Base-by-base conservation (phyloP, 2,888 invertebrate species). In the Euplagia quadripunctaria region DNA sequence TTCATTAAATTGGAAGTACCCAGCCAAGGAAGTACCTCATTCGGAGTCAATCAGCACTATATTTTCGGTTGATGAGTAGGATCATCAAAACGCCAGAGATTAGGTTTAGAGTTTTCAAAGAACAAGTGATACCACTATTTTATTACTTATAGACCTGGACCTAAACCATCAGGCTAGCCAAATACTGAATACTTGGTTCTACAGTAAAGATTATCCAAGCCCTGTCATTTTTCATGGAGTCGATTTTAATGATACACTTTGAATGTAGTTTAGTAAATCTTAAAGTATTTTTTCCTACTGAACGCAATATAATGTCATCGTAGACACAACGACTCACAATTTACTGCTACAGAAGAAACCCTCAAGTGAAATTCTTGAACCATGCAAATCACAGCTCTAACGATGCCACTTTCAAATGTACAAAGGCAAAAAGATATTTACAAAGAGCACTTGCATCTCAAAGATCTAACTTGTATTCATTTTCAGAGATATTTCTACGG, bases 351-450 rank as follows among this genome's bases (percentile, higher is more conserved):
- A 63, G 12, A 20, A 31, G 4, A 6, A 9, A 41, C 46, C 52
- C 52, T 20, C 52, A 43, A 43, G 49, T 6, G 20, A 55, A 69
- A 58, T n/a, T 42, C 49, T 65, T 61, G 69, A 65, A 58, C 42
- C 68, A 46, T 64, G 42, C 68, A 68, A 68, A 72, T 68, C 72
- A 64, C 31, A 55, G 42, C 31, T 71, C 61, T 68, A 58, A 72
- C 63, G 72, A 64, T 52, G 67, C 46, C 12, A 55, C 72, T 49
- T 49, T n/a, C 8, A 68, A 55, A 43, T 43, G 43, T 31, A 72
- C 55, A 72, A 67, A 72, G 20, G 72, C 51, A 41, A 8, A 58
- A 46, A 51, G 63, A 43, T 4, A 68, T 51, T 52, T 9, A 64
- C 31, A 71, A 55, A 64, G 52, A n/a, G 17, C 17, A n/a, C 64